These are phyloP conservation scores for Mus spretus DNA, from an alignment of 2,797 vertebrate species.

Conservation along the genomic window DNA sequence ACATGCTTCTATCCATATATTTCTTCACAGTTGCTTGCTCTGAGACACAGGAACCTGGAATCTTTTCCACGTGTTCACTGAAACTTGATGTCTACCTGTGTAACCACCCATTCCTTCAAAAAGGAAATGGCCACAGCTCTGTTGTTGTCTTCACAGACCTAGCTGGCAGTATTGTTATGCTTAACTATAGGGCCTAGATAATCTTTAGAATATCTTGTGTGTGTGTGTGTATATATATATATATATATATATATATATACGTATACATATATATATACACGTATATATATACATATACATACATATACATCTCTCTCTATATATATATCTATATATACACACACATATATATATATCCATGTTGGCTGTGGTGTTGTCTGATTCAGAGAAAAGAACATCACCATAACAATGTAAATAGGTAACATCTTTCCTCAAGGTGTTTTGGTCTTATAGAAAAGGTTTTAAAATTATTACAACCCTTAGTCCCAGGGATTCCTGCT, in stretches of 20 bases:
- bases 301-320: too few relatives aligned
- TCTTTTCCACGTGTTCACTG: not conserved
- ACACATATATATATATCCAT: too few relatives aligned
- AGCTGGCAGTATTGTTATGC: not conserved
- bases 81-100: not conserved
- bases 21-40: not conserved
- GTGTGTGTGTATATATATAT: too few relatives aligned
- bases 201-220: not conserved
- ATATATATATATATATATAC: too few relatives aligned
- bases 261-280: too few relatives aligned
- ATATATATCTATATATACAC: too few relatives aligned
- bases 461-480: conserved; percentile 39
- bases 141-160: not conserved
- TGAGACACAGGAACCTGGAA: not conserved
- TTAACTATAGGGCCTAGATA: not conserved
- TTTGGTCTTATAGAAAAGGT: not conserved
- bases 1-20: not conserved
- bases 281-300: too few relatives aligned
- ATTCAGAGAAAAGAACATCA: not conserved
- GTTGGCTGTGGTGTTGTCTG: not conserved
- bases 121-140: not conserved
- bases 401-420: not conserved
- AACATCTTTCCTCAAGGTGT: not conserved
- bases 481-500: not conserved
- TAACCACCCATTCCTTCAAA: not conserved